Evolutionary conservation across 2,113 vertebrate species (phyloP), one percentile per base, ranked within the genome.

Genomic region (Bolborhynchus lineola): DNA sequence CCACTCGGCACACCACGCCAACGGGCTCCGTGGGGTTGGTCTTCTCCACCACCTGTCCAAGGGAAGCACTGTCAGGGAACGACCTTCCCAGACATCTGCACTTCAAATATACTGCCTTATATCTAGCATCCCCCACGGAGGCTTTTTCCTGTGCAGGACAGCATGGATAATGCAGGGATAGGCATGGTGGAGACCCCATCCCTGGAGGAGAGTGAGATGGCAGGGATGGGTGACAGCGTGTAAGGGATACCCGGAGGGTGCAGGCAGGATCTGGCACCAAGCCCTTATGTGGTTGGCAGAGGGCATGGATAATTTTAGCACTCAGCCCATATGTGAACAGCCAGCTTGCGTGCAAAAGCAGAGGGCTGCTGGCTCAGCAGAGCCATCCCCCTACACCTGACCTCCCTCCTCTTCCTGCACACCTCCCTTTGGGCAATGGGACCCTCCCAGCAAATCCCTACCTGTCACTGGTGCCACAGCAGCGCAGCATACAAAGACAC

Each of bases 21-120:
- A 99, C 99, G 0, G 99, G 99, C 96, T 99, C 99, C 0, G 99
- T 99, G 2, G 99, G 99, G 76, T 99, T 99, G 52, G 98, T 99
- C 96, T 99, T 99, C 97, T 99, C 99, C 76, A 99, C 99, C 79
- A 99, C 99, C 99, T 99, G 92, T 52, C 71, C 96, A 35, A 37
- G 23, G 68, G 41, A 91, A 81, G 72, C 10, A 31, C 29, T 4
- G 5, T 63, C 74, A 92, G 18, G 24, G 24, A 31, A 68, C 82
- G 50, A 33, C 10, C 11, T 14, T 14, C 16, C 16, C 39, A 13
- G 52, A 88, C 26, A 14, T 9, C 37, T 16, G 20, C 0, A 0
- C 6, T 79, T 46, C 39, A 53, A 33, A 65, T 28, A 24, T 2
- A 3, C 10, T 25, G 23, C 44, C 9, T 11, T 14, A 39, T 10